Conservation (phyloP, 2,888 invertebrate species). For the Scrobipalpa atriplicella region DNA sequence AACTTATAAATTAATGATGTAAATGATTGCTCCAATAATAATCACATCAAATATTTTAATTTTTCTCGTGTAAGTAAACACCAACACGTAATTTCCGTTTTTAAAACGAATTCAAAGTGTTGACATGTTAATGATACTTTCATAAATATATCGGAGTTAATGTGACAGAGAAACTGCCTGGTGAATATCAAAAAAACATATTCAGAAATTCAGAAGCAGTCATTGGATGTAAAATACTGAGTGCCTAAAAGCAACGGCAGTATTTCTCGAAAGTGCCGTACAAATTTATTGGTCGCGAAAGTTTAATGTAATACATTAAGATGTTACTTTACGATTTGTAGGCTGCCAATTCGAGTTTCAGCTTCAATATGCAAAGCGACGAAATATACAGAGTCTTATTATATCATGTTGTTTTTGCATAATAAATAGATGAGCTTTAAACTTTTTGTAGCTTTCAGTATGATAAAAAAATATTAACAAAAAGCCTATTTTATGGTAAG, state of each 20-base stretch:
- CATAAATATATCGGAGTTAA: constrained; percentile 16
- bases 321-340: constrained; percentile 22
- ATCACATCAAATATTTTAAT: no score
- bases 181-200: neutral
- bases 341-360: constrained; percentile 17
- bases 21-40: no score
- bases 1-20: no score
- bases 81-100: neutral
- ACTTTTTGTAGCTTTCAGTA: no score
- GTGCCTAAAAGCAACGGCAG: constrained; percentile 14
- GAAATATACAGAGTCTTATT: neutral
- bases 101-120: neutral
- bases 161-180: constrained; percentile 15
- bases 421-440: no score
- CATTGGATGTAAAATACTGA: constrained; percentile 14
- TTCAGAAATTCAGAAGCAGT: constrained; percentile 12
- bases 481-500: neutral
- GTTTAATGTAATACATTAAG: constrained; percentile 22
- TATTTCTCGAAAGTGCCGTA: constrained; percentile 18
- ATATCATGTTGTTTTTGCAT: neutral
- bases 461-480: no score
- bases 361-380: neutral
- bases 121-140: constrained; percentile 11
- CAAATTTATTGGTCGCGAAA: constrained; percentile 22
- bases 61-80: no score